phyloP scores from a whole-genome alignment of 1,140 invertebrate genomes.

The Brachionus manjavacas region DNA sequence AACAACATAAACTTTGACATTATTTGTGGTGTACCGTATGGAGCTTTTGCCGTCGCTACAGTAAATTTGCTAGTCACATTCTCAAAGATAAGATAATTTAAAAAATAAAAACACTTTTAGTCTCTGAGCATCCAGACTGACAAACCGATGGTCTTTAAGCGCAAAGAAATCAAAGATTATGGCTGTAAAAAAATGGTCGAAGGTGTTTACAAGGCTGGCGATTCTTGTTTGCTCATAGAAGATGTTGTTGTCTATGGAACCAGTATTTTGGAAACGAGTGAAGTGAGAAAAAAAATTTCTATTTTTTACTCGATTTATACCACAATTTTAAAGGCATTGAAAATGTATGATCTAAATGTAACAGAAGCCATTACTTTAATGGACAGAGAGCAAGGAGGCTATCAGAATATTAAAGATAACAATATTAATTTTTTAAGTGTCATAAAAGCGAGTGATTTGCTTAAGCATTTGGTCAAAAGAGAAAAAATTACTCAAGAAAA shows the following conservation, averaged over 20 bases:
- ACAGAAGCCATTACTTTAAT: constrained; percentile 77
- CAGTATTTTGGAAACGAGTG: constrained; percentile 82
- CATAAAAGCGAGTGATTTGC: constrained; percentile 27
- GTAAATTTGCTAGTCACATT: constrained; percentile 40
- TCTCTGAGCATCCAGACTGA: constrained; percentile 56
- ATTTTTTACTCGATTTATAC: background rate
- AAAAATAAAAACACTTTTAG: constrained; percentile 45
- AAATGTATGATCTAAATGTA: constrained; percentile 68
- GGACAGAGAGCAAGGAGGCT: constrained; percentile 84
- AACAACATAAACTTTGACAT: constrained; percentile 61
- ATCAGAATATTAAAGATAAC: constrained; percentile 65
- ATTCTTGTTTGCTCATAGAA: constrained; percentile 84
- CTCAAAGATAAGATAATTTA: too few species aligned
- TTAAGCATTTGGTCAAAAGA: background rate
- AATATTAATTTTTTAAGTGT: constrained; percentile 61
- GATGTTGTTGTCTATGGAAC: constrained; percentile 91
- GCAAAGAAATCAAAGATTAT: constrained; percentile 81
- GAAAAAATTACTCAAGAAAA: background rate
- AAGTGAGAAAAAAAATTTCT: constrained; percentile 47
- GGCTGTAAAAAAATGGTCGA: constrained; percentile 94
- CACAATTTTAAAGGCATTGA: constrained; percentile 58
- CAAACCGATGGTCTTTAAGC: constrained; percentile 78
- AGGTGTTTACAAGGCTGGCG: constrained; percentile 72
- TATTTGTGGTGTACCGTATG: constrained; percentile 93
- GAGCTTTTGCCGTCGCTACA: constrained; percentile 86